These are phyloP conservation scores for Cerceris rybyensis DNA, from an alignment of 2,888 invertebrate species.

Conservation along the genomic window DNA sequence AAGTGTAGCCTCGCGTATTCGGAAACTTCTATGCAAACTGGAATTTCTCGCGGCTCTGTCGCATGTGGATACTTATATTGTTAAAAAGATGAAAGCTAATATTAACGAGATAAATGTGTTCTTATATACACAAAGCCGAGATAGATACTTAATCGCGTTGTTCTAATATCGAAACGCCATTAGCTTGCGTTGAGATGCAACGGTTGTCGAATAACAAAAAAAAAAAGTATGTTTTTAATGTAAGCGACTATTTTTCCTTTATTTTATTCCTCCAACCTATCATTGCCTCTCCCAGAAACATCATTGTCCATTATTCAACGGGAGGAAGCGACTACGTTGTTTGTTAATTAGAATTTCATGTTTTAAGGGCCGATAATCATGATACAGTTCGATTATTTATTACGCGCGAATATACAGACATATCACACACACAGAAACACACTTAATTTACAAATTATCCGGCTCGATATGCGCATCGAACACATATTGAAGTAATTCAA, in stretches of 20 bases:
- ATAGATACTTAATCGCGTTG: slow-evolving; percentile 64
- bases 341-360: no score
- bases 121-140: slow-evolving; percentile 67
- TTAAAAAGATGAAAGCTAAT: slow-evolving; percentile 42
- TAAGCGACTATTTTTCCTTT: slow-evolving; percentile 29
- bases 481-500: neutral
- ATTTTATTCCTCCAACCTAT: neutral
- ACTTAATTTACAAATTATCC: slow-evolving; percentile 58
- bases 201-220: slow-evolving; percentile 70
- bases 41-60: slow-evolving; percentile 26
- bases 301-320: no score
- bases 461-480: neutral
- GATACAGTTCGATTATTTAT: slow-evolving; percentile 53
- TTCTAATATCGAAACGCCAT: slow-evolving; percentile 52
- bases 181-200: slow-evolving; percentile 66
- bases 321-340: no score
- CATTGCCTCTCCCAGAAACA: no score
- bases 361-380: neutral
- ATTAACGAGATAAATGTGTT: slow-evolving; percentile 68
- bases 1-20: no score
- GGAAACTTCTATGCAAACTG: neutral
- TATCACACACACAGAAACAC: slow-evolving; percentile 61
- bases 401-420: slow-evolving; percentile 54
- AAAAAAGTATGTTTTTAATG: slow-evolving; percentile 74
- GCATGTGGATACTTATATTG: slow-evolving; percentile 36